Conservation (phyloP, 2,797 vertebrate genomes). For the Anguilla obscura region DNA sequence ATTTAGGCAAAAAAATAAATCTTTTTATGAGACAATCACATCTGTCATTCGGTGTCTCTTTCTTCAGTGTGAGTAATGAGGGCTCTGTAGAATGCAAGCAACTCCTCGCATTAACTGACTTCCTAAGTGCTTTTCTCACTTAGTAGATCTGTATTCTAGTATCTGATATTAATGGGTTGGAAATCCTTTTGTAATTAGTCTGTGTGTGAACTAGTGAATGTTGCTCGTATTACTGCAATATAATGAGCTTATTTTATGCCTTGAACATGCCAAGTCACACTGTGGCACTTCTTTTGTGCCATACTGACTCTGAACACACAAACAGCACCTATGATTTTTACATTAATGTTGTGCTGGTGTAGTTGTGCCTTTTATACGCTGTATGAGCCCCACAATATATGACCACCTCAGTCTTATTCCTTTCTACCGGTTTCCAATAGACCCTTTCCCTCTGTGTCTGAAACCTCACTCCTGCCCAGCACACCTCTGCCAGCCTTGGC, state of each 20-base stretch:
- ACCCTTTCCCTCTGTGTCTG: neutral
- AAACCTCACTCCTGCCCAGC: neutral
- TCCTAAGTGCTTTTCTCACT: neutral
- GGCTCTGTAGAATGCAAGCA: neutral
- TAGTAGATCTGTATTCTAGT: neutral
- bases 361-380: neutral
- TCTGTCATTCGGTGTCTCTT: conserved; percentile 78
- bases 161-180: conserved; percentile 3
- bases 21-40: conserved; percentile 98
- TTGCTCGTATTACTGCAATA: conserved; percentile 1
- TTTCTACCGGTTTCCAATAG: neutral
- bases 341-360: neutral
- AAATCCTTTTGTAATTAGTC: neutral
- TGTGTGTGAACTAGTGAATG: neutral
- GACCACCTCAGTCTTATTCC: neutral
- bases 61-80: conserved; percentile 13
- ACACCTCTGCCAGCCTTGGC: neutral
- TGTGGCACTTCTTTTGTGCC: neutral
- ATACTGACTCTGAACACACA: neutral
- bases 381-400: neutral
- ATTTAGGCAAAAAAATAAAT: conserved; percentile 98
- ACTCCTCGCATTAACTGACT: neutral
- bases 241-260: neutral
- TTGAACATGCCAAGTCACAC: neutral
- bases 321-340: neutral